Conservation (phyloP, 2,113 vertebrate genomes). For the Puffinus mauretanicus region DNA sequence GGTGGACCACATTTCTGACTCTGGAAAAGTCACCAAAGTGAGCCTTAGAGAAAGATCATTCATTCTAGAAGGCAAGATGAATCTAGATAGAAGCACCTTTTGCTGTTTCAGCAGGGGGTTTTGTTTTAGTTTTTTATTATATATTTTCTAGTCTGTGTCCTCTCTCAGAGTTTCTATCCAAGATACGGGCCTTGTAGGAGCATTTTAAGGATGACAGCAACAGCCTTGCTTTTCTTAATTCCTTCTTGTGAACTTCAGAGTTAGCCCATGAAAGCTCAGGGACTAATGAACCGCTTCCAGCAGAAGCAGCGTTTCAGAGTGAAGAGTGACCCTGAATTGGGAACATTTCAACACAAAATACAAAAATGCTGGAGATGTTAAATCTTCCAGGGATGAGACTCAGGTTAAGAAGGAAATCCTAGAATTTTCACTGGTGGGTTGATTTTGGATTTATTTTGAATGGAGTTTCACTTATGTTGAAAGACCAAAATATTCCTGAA, state of each 20-base stretch:
- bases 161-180: neutral
- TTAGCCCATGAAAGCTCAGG: neutral
- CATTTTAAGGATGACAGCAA: neutral
- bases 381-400: neutral
- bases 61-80: neutral
- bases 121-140: neutral
- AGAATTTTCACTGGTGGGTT: neutral
- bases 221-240: neutral
- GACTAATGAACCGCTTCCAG: neutral
- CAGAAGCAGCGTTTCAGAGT: neutral
- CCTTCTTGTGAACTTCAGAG: neutral
- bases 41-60: neutral
- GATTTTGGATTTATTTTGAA: neutral
- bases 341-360: neutral
- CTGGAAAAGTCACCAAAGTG: neutral
- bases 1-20: neutral
- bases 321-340: neutral
- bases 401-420: neutral
- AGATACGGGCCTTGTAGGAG: neutral
- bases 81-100: neutral
- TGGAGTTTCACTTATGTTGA: neutral
- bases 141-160: neutral
- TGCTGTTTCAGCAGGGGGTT: neutral
- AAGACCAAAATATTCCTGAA: neutral
- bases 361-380: neutral